Evolutionary conservation across 2,797 vertebrate genomes (phyloP), one percentile per base, ranked within the genome.

Genomic region (Zenarchopterus dispar): DNA sequence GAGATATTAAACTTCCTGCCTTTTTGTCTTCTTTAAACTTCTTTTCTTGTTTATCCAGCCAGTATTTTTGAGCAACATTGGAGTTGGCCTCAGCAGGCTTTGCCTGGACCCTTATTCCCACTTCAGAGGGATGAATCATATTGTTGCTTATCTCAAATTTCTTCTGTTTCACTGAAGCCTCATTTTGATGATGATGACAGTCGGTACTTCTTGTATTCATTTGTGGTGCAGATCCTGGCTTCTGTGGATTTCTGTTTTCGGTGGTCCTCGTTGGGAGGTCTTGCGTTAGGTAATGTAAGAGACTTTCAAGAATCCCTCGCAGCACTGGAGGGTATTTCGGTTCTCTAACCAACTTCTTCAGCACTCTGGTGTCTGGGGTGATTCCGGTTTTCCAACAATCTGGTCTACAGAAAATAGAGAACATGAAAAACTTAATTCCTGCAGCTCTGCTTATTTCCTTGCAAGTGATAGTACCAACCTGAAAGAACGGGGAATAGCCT

Each of bases 341-440:
- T 66, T 90, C 90, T 84, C 91, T 80, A 52, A 94, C 69, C 78
- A 95, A 89, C 89, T 92, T 96, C 87, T 89, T 95, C 86, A 98
- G 84, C 22, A 76, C 70, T 54, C 81, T 73, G 48, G 70, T 77
- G 54, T 95, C 92, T 1, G 91, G 21, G 60, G 74, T 72, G 62
- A 58, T 78, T 76, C 68, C 72, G 45, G 59, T 54, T 71, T 83
- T 80, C 80, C 45, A 11, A 71, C 62, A 82, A 76, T 70, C 78
- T 80, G 79, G 73, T 90, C 73, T 88, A 54, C 62, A 58, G 85
- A 81, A 88, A 90, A 93, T 87, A 94, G 70, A 95, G 93, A 91
- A 28, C 62, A 91, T 76, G 80, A 39, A 82, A 64, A 76, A 73
- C 79, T 82, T 81, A 84, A 73, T 78, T 51, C 45, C 23, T 52